These are phyloP conservation scores for Pelvicachromis taeniatus DNA, from an alignment of 2,113 vertebrate species.

Conservation along the genomic window DNA sequence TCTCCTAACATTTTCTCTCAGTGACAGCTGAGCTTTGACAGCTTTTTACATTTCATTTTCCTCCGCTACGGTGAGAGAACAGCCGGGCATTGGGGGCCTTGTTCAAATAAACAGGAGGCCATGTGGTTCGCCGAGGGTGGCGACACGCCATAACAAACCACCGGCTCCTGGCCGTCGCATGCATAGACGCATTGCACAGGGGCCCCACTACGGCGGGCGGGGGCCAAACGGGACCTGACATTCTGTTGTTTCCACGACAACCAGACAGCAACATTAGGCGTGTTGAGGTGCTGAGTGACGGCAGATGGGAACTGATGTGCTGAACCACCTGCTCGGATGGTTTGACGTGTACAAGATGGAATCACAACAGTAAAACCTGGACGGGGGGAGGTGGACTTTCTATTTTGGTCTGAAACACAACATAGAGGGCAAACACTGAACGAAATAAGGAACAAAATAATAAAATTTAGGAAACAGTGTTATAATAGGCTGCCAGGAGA, in stretches of 20 bases:
- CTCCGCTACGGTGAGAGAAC: conserved; percentile 35
- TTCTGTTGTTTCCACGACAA: conserved; percentile 43
- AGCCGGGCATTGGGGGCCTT: conserved; percentile 48
- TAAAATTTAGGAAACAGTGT: background rate
- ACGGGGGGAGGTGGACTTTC: background rate
- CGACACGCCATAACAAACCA: conserved; percentile 69
- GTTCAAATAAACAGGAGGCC: conserved; percentile 71
- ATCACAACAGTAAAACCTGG: background rate
- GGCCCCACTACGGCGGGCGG: background rate
- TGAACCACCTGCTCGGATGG: conserved; percentile 38
- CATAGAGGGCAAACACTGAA: background rate
- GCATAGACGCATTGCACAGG: conserved; percentile 19
- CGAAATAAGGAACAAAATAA: background rate
- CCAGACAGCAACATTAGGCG: conserved; percentile 54
- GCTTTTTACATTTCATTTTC: conserved; percentile 53
- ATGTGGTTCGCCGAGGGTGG: conserved; percentile 64
- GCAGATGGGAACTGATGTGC: conserved; percentile 36
- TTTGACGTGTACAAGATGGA: conserved; percentile 19
- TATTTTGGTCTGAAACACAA: conserved; percentile 2
- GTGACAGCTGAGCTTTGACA: conserved; percentile 56
- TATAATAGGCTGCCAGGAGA: background rate
- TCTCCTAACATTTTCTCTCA: background rate
- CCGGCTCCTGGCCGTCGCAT: conserved; percentile 54
- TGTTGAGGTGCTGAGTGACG: conserved; percentile 46
- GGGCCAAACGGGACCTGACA: conserved; percentile 24